Evolutionary conservation across 1,140 invertebrate genomes (phyloP).

Genomic region (Telenomus remus): DNA sequence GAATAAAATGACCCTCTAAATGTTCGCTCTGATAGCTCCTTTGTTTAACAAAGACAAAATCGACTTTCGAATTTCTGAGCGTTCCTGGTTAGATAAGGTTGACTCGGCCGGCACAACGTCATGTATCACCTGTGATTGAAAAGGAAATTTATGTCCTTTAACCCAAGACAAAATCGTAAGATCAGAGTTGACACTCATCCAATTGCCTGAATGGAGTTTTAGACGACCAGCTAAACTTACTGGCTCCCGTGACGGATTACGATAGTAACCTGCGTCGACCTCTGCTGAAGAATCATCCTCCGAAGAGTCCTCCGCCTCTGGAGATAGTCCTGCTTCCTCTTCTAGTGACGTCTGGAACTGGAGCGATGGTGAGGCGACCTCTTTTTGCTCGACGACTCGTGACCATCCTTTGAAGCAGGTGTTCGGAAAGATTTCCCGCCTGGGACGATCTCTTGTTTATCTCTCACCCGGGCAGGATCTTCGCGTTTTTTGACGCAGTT

Average conservation of each 20-base stretch:
- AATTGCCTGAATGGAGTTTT: neutral
- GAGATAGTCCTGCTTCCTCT: neutral
- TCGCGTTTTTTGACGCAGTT: neutral
- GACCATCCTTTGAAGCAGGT: neutral
- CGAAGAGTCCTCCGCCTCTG: neutral
- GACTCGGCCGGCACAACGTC: neutral
- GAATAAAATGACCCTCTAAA: neutral
- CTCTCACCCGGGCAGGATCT: neutral
- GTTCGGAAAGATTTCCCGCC: neutral
- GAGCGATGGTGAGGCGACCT: neutral
- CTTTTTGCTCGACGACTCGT: neutral
- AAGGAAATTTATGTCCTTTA: conserved; percentile 8
- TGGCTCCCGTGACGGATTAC: conserved; percentile 1
- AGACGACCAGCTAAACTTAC: conserved; percentile 4
- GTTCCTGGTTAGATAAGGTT: neutral
- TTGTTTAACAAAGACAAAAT: neutral
- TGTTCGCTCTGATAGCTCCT: neutral
- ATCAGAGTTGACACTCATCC: neutral
- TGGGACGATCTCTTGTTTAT: neutral
- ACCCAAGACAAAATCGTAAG: neutral
- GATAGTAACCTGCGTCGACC: too few species aligned
- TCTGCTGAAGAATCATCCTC: too few species aligned
- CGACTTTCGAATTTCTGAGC: neutral
- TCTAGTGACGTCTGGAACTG: neutral
- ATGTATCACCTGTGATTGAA: neutral